phyloP scores from a whole-genome alignment of 2,797 vertebrate species.

The Dermochelys coriacea region DNA sequence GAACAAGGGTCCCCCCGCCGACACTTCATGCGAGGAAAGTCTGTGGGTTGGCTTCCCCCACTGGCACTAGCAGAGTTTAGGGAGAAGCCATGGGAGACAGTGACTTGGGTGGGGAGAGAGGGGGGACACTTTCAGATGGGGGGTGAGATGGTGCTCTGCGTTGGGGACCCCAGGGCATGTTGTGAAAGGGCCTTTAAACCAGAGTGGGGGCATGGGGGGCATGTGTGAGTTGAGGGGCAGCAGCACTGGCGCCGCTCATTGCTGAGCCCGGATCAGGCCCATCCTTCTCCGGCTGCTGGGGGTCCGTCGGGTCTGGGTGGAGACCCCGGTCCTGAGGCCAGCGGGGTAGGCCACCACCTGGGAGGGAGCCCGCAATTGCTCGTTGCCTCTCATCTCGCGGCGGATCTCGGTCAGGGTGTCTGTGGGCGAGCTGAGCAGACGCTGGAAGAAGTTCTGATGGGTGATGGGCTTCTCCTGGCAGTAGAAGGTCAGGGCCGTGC shows the following conservation, averaged over 20 bases:
- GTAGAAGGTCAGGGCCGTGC: slow-evolving; percentile 91
- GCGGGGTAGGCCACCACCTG: slow-evolving; percentile 87
- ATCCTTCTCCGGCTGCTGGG: slow-evolving; percentile 76
- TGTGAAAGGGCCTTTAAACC: not conserved
- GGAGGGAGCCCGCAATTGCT: slow-evolving; percentile 81
- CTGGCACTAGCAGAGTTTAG: not conserved
- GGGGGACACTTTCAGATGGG: not conserved
- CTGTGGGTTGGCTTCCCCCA: not conserved
- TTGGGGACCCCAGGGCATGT: not conserved
- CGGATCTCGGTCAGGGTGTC: slow-evolving; percentile 91
- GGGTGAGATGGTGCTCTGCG: no score
- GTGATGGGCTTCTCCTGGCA: slow-evolving; percentile 89
- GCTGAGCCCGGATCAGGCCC: slow-evolving; percentile 42
- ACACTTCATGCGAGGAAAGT: not conserved
- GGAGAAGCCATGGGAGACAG: not conserved
- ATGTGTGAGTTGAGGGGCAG: not conserved
- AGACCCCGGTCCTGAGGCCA: slow-evolving; percentile 75
- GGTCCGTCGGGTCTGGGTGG: slow-evolving; percentile 76
- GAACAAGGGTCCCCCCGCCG: not conserved
- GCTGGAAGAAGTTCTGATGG: slow-evolving; percentile 92
- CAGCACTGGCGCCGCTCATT: accelerated
- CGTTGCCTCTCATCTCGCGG: slow-evolving; percentile 86
- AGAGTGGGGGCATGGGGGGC: not conserved
- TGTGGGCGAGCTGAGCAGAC: slow-evolving; percentile 89
- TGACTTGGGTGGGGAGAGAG: not conserved